These are phyloP conservation scores for Motacilla alba DNA, from an alignment of 2,113 vertebrate genomes.

Conservation along the genomic window DNA sequence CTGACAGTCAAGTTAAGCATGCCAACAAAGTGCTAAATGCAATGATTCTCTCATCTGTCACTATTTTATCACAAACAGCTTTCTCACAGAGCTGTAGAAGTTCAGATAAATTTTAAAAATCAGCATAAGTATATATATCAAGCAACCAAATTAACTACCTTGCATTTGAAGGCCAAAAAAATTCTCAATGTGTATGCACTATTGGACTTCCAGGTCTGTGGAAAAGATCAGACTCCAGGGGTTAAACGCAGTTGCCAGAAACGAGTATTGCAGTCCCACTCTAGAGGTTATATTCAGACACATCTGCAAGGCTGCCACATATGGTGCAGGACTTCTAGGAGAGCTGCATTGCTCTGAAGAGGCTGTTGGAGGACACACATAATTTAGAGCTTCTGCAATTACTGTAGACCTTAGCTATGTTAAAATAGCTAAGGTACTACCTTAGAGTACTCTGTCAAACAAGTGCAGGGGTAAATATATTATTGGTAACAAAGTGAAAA, in stretches of 20 bases:
- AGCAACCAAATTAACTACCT: background rate
- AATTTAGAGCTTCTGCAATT: background rate
- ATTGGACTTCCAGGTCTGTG: background rate
- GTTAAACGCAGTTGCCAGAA: background rate
- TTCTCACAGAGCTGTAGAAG: background rate
- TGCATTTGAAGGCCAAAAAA: background rate
- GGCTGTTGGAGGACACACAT: background rate
- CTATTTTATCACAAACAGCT: background rate
- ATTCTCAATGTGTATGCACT: too few species aligned
- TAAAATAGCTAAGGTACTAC: background rate
- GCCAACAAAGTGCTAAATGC: background rate
- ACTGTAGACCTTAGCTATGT: rapidly evolving
- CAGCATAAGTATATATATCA: background rate
- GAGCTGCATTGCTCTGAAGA: background rate
- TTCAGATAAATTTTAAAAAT: background rate
- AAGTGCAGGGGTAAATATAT: background rate
- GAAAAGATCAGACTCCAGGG: background rate
- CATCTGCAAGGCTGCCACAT: background rate
- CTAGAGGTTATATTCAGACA: background rate
- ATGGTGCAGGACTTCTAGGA: background rate
- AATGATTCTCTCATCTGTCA: background rate
- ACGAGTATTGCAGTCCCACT: background rate
- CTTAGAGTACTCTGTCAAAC: background rate
- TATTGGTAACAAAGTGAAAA: background rate
- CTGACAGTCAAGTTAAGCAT: background rate